Base-by-base conservation (phyloP, 2,113 vertebrate genomes). In the Carlito syrichta region DNA sequence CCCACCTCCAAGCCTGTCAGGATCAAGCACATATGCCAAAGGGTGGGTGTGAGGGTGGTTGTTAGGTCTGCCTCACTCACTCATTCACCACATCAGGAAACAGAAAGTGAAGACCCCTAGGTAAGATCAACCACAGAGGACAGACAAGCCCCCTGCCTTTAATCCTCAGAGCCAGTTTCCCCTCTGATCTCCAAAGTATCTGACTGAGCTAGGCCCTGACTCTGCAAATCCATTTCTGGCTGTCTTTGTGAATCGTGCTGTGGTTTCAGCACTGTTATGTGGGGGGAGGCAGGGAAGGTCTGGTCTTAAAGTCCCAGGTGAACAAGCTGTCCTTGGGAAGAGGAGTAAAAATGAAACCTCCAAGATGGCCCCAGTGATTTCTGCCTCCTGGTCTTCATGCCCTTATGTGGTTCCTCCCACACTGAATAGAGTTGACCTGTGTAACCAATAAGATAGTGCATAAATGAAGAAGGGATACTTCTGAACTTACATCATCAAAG, bases 191-290 rank as follows among this genome's bases (percentile, higher is more conserved):
- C 27, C 30, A 63, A 77, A 73, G 30, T 30, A 22, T 63, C 56
- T 81, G 66, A 45, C 30, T 32, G 23, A 77, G 71, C 19, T 43
- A 43, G 40, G 35, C 40, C 63, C 68, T 66, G 82, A 35, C 19
- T n/a, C 48, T 69, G 25, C 45, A 87, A 78, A 69, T 22, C 78
- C 40, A 54, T 17, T 32, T 5, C 84, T 50, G 7, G 12, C 19
- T 69, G 50, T 56, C 54, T 83, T 32, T 35, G 1, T 50, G 38
- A 86, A 69, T 32, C 25, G 8, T 13, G 8, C 23, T 14, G 12
- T 63, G n/a, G 22, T 32, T n/a, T n/a, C n/a, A 38, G 63, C 12
- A 48, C n/a, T 3, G 5, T 0, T 14, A 10, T 2, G 30, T 32
- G 2, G 16, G 23, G n/a, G 35, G 62, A 82, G 16, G 63, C 16